A percentile compares a stretch with the other conserved stretches of the same genome.
Evolutionary conservation across 2,797 vertebrate species (phyloP).

Genomic region (Crenichthys baileyi): DNA sequence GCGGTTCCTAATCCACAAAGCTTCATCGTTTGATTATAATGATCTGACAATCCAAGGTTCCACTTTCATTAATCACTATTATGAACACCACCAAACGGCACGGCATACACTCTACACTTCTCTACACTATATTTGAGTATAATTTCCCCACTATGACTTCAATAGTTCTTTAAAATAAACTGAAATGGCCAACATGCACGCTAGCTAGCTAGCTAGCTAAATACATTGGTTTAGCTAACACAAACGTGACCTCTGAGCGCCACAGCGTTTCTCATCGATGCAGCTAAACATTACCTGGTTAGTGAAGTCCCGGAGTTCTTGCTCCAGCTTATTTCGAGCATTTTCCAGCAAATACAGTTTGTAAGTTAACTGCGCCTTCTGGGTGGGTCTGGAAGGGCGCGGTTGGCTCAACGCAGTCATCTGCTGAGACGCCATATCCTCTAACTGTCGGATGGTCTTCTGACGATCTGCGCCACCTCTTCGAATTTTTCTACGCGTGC

Average conservation of each 20-base stretch:
- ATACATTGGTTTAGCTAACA: not conserved
- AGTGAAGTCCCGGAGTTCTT: conserved; percentile 50
- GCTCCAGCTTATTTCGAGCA: conserved; percentile 47
- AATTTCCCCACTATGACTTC: not conserved
- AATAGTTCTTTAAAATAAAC: not conserved
- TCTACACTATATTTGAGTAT: not conserved
- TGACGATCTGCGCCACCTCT: not conserved
- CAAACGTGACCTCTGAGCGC: too few species aligned
- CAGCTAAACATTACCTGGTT: conserved; percentile 49
- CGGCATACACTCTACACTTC: not conserved
- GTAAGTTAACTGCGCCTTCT: conserved; percentile 46
- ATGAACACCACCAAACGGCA: too few species aligned
- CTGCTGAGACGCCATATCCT: conserved; percentile 30
- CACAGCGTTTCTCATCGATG: not conserved
- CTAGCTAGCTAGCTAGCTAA: not conserved
- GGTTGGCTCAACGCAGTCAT: not conserved
- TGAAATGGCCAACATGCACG: too few species aligned
- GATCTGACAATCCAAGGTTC: too few species aligned
- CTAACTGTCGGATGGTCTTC: not conserved
- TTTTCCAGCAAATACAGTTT: conserved; percentile 68
- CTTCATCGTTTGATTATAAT: too few species aligned
- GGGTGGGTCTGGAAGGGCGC: not conserved
- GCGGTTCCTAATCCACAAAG: too few species aligned
- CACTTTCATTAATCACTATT: too few species aligned
- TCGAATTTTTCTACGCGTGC: not conserved